Percentiles rank a stretch among this genome's conserved stretches.
phyloP scores from a whole-genome alignment of 2,113 vertebrate species.

The Poeciliopsis turrubarensis region DNA sequence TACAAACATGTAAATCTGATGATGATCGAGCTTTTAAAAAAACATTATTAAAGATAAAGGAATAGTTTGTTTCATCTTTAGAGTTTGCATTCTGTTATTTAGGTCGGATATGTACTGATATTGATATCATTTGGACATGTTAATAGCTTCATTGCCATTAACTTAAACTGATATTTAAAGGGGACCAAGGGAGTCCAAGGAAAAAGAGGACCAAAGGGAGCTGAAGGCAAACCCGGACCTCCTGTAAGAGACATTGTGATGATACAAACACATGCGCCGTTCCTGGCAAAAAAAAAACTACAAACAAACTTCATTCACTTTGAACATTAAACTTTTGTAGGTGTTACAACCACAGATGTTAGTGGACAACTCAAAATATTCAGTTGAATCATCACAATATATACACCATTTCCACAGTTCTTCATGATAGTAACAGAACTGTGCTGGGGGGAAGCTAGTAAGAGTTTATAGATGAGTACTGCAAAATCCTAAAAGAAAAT shows the following conservation, averaged over 20 bases:
- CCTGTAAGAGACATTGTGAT: slow-evolving; percentile 65
- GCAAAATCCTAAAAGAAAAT: background rate
- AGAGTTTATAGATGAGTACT: background rate
- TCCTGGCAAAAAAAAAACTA: too few species aligned
- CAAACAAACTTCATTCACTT: background rate
- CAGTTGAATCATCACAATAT: background rate
- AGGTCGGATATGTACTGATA: background rate
- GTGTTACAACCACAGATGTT: background rate
- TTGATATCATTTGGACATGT: background rate
- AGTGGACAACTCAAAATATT: background rate
- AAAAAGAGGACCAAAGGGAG: slow-evolving; percentile 68
- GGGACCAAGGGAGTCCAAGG: slow-evolving; percentile 75
- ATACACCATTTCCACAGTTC: background rate
- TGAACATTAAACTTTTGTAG: background rate
- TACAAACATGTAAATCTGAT: background rate
- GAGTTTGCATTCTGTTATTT: background rate
- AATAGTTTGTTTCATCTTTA: background rate
- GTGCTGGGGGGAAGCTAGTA: background rate
- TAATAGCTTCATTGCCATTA: accelerated
- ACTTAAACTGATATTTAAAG: slow-evolving; percentile 39
- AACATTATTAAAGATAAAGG: too few species aligned
- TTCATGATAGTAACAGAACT: background rate
- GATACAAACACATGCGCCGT: background rate
- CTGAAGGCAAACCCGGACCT: slow-evolving; percentile 70
- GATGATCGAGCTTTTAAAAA: background rate